A percentile compares a stretch with the other conserved stretches of the same genome.
Evolutionary conservation across 1,140 invertebrate genomes (phyloP).

Genomic region (Meloidogyne hapla): DNA sequence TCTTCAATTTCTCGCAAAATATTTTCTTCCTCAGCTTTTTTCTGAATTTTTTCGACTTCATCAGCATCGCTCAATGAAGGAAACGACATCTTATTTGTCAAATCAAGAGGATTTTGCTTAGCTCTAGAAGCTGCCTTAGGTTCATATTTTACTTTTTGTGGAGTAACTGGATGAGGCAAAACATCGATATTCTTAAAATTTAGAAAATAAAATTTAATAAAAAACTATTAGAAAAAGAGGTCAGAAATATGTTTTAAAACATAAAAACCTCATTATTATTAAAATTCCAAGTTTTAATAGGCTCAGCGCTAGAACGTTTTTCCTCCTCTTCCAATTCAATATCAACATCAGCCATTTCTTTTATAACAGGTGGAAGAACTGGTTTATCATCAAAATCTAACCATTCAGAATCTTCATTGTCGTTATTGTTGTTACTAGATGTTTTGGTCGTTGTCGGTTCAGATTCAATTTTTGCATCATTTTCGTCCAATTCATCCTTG

Average conservation of each 20-base stretch:
- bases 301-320: conserved; percentile 30
- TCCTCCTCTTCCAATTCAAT: conserved; percentile 37
- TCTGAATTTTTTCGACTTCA: conserved; percentile 33
- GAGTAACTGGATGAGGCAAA: background rate
- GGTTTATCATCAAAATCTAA: conserved; percentile 32
- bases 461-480: conserved; percentile 15
- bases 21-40: conserved; percentile 18
- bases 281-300: conserved; percentile 33
- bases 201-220: no score
- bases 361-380: conserved; percentile 22
- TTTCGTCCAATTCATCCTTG: conserved; percentile 37
- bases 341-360: conserved; percentile 33
- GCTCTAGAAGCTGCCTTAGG: conserved; percentile 19
- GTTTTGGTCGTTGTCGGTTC: conserved; percentile 5
- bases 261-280: conserved; percentile 11
- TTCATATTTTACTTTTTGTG: background rate
- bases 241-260: background rate
- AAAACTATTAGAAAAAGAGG: no score
- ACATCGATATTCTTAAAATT: background rate
- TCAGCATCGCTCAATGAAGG: conserved; percentile 32
- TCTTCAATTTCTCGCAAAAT: conserved; percentile 23
- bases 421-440: conserved; percentile 2
- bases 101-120: conserved; percentile 27
- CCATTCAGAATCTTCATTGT: conserved; percentile 39
- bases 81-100: conserved; percentile 35